Conservation (phyloP, 2,113 vertebrate genomes). For the Cebus imitator region DNA sequence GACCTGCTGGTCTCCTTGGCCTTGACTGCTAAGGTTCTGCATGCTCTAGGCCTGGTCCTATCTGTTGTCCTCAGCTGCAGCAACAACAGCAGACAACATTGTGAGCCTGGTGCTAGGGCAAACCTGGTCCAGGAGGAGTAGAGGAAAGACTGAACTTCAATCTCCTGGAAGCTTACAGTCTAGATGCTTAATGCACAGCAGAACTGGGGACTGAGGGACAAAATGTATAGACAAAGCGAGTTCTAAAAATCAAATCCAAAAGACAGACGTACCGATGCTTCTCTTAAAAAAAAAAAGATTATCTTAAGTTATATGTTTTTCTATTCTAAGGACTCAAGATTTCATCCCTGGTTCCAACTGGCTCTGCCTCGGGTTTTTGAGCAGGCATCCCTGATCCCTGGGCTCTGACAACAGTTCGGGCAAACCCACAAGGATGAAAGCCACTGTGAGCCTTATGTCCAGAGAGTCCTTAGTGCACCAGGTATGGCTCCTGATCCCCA, state of each 20-base stretch:
- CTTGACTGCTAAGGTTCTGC: not conserved
- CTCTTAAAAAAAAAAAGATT: not conserved
- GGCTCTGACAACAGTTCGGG: not conserved
- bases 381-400: not conserved
- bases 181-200: not conserved
- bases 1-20: not conserved
- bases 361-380: not conserved
- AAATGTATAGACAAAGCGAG: not conserved
- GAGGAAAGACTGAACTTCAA: not conserved
- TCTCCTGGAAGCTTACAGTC: not conserved
- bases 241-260: slow-evolving; percentile 15
- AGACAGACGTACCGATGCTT: not conserved
- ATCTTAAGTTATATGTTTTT: slow-evolving; percentile 17
- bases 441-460: not conserved
- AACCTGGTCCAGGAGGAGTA: not conserved
- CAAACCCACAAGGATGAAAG: not conserved
- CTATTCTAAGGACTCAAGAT: not conserved
- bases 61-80: not conserved
- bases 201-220: not conserved
- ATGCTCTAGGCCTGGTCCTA: not conserved
- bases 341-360: not conserved
- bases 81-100: not conserved
- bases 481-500: not conserved
- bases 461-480: not conserved
- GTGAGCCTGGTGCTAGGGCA: too few relatives aligned